Base-by-base conservation (phyloP, 30 jellyfish, hydroid and myxozoan genomes). In the Catostylus mosaicus region DNA sequence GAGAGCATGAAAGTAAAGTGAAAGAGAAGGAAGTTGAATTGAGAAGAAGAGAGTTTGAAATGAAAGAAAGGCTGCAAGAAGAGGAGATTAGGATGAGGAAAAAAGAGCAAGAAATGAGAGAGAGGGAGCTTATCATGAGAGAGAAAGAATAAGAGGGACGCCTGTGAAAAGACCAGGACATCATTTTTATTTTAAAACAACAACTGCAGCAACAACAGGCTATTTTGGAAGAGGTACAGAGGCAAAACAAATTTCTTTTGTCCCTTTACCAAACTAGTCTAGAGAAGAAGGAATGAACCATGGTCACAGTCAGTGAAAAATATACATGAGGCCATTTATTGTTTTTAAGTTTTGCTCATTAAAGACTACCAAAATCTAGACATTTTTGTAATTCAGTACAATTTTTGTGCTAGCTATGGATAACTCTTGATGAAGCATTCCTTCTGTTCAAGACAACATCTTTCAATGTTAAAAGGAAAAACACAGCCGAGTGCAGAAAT, bases 61-160 rank as follows among this genome's bases (percentile, higher is more conserved):
- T 30, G 33, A 38, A 22, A 29, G 66, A 60, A 61, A 40, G 24
- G 36, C 35, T 18, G 34, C 57, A 52, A 31, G 57, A 52, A 14
- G 31, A 27, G 22, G 63, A 27, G n/a, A 64, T 29, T 8, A 33
- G 32, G 27, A 33, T 22, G 69, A 79, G 43, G 24, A 64, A 32
- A 30, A 38, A 46, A 38, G 59, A 43, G 30, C 34, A 30, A 38
- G 51, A 70, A 33, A n/a, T 22, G 23, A 33, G 19, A 14, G 47
- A 72, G 50, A 83, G 84, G 37, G 71, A 32, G 70, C 70, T 6
- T 6, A 29, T 23, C 26, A 3, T 61, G 38, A 29, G 40, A 23
- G 52, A 85, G 64, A 84, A 48, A 54, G 64, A 51, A 43, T 29
- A 3, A 85, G 80, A 51, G 43, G 73, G 73, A 3, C 20, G 43